A percentile compares a stretch with the other conserved stretches of the same genome.
Evolutionary conservation across 2,797 vertebrate species (phyloP).

Genomic region (Dryobates pubescens): DNA sequence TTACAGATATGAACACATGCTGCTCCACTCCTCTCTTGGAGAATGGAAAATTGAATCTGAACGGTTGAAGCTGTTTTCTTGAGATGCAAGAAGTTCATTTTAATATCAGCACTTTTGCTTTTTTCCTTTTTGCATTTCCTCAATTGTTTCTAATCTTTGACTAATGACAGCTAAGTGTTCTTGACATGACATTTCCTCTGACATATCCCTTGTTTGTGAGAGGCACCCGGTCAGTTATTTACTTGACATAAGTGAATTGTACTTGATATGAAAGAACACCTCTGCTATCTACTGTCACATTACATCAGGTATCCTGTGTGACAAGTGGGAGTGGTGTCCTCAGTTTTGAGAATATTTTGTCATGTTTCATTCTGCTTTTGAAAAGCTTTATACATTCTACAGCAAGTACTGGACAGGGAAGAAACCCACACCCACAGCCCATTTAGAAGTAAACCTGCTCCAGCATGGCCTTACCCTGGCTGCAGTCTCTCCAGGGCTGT

Average conservation of each 20-base stretch:
- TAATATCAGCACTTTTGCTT: background rate
- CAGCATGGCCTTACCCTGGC: background rate
- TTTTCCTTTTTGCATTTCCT: background rate
- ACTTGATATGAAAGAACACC: conserved; percentile 31
- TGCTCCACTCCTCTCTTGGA: background rate
- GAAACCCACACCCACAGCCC: background rate
- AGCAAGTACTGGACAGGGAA: background rate
- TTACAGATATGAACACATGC: background rate
- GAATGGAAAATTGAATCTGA: background rate
- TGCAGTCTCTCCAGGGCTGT: background rate
- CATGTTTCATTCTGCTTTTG: background rate
- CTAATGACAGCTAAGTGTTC: background rate
- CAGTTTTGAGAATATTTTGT: background rate
- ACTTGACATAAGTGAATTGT: background rate
- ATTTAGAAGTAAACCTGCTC: background rate
- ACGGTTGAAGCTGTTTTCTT: background rate
- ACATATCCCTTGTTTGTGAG: background rate
- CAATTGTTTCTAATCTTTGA: background rate
- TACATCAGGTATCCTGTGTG: background rate
- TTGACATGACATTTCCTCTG: conserved; percentile 19
- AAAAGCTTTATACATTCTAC: background rate
- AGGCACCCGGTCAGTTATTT: conserved; percentile 39
- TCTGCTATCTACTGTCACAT: background rate
- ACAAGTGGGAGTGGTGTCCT: background rate
- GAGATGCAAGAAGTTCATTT: background rate